Evolutionary conservation across 2,113 vertebrate genomes (phyloP).

Genomic region (Xenotilapia leptura): DNA sequence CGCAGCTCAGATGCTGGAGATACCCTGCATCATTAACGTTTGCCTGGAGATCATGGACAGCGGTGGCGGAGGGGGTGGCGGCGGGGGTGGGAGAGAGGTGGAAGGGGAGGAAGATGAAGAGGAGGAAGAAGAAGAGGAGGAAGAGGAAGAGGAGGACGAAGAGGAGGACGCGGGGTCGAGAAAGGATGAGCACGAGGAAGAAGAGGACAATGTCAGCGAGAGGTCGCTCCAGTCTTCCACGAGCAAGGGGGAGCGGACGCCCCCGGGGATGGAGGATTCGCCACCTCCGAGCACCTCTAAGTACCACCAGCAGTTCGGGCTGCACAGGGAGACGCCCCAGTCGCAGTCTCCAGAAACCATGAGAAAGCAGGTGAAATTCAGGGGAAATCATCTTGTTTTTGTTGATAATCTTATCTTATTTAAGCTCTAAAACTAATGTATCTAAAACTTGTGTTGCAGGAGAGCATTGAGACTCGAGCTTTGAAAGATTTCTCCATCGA

Average conservation of each 20-base stretch:
- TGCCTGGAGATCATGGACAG: constrained; percentile 97
- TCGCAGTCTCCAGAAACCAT: constrained; percentile 33
- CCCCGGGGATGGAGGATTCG: constrained; percentile 14
- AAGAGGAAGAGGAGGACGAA: constrained; percentile 36
- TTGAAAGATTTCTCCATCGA: constrained; percentile 95
- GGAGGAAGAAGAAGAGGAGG: constrained; percentile 75
- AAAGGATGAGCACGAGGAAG: constrained; percentile 78
- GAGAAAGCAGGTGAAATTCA: constrained; percentile 51
- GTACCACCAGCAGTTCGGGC: constrained; percentile 70
- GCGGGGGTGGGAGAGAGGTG: constrained; percentile 65
- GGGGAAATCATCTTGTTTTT: not conserved
- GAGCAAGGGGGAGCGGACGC: constrained; percentile 64
- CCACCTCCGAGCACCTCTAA: constrained; percentile 77
- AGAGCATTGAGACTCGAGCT: constrained; percentile 65
- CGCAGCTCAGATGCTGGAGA: constrained; percentile 91
- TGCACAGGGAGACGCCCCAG: constrained; percentile 56
- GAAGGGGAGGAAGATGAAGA: constrained; percentile 79
- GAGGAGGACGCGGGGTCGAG: constrained; percentile 70
- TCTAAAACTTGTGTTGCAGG: constrained; percentile 31
- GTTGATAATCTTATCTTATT: not conserved
- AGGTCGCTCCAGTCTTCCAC: constrained; percentile 49
- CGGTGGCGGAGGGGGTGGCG: constrained; percentile 60
- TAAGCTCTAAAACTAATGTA: not conserved
- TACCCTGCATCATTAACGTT: constrained; percentile 91
- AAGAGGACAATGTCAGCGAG: constrained; percentile 79